Conservation (phyloP, 2,888 invertebrate genomes). For the Muscina levida region DNA sequence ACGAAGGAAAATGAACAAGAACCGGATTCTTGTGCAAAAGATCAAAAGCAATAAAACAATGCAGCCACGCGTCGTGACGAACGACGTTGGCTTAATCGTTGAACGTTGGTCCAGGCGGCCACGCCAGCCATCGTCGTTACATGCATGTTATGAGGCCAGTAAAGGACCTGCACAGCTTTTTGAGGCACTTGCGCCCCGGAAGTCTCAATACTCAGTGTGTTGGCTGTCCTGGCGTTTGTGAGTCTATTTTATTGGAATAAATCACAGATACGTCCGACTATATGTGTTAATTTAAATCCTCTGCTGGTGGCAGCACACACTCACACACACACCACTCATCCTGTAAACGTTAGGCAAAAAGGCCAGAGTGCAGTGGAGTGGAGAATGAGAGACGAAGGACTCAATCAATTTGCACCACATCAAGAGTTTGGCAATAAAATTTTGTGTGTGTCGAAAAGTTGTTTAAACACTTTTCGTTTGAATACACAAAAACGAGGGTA, state of each 20-base stretch:
- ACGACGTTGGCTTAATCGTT: constrained; percentile 21
- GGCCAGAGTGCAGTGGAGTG: too few species aligned
- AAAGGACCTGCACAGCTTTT: neutral
- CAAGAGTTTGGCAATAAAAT: constrained; percentile 13
- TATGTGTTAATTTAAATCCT: constrained; percentile 39
- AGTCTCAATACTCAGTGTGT: constrained; percentile 5
- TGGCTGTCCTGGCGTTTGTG: neutral
- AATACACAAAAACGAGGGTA: too few species aligned
- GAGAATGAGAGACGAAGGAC: neutral
- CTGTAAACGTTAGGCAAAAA: neutral
- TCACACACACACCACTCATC: neutral
- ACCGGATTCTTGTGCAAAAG: constrained; percentile 31
- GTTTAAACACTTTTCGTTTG: neutral
- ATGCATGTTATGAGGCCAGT: neutral
- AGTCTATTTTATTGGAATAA: constrained; percentile 40
- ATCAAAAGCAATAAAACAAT: constrained; percentile 40
- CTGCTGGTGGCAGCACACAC: constrained; percentile 21
- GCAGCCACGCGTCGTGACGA: constrained; percentile 25
- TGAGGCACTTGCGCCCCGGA: constrained; percentile 29
- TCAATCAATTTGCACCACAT: constrained; percentile 25
- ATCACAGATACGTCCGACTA: constrained; percentile 16
- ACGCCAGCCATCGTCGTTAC: neutral
- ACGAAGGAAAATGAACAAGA: neutral
- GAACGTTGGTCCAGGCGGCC: constrained; percentile 32
- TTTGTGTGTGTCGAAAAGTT: constrained; percentile 29